These are phyloP conservation scores for Crotalus viridis DNA, from an alignment of 2,113 vertebrate genomes.

Conservation along the genomic window DNA sequence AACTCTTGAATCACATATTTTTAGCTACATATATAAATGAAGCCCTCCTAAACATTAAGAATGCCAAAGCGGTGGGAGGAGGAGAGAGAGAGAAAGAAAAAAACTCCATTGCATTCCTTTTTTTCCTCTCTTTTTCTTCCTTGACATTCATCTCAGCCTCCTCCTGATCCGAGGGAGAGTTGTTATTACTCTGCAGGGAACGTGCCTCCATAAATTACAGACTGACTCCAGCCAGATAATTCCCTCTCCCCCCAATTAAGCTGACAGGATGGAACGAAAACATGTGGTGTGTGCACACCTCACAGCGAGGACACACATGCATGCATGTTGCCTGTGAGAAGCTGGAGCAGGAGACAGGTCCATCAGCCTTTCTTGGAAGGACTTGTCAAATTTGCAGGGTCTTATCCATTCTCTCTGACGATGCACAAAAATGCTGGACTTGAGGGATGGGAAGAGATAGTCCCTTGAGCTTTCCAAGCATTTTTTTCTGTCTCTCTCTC, in stretches of 20 bases:
- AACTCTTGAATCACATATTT: slow-evolving; percentile 61
- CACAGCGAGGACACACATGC: not conserved
- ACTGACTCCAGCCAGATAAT: not conserved
- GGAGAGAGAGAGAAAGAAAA: slow-evolving; percentile 7
- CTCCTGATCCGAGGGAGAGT: not conserved
- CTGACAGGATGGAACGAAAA: not conserved
- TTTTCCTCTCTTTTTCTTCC: not conserved
- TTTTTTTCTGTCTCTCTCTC: not conserved
- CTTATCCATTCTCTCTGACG: not conserved
- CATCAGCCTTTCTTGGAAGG: not conserved
- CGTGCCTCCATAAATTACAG: not conserved
- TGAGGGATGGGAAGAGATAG: not conserved
- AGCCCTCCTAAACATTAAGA: slow-evolving; percentile 64
- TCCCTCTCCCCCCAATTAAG: fast-evolving
- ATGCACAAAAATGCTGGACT: not conserved
- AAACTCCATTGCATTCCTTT: not conserved
- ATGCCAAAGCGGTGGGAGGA: slow-evolving; percentile 7
- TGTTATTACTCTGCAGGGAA: not conserved
- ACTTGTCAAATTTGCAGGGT: not conserved
- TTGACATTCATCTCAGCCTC: not conserved
- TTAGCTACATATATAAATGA: slow-evolving; percentile 55
- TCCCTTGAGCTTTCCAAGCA: fast-evolving
- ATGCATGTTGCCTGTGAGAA: not conserved
- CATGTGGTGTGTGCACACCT: not conserved
- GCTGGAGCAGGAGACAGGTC: not conserved